These are phyloP conservation scores for Schlechtendalia chinensis DNA, from an alignment of 1,140 invertebrate species.

Conservation along the genomic window DNA sequence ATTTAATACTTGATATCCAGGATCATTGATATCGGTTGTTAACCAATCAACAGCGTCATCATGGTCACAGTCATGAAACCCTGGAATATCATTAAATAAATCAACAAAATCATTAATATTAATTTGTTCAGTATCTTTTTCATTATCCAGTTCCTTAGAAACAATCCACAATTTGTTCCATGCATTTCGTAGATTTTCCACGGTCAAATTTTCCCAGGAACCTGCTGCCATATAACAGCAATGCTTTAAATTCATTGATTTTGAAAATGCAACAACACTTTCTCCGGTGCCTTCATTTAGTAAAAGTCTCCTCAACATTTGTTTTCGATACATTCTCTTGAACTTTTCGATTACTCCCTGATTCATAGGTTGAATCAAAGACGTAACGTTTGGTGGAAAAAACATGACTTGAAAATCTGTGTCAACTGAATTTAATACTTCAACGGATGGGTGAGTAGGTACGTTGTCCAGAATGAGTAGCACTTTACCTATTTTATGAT, in stretches of 20 bases:
- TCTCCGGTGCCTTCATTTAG: neutral
- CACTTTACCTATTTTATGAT: neutral
- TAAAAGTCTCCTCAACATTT: slow-evolving; percentile 3
- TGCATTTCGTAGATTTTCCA: slow-evolving; percentile 32
- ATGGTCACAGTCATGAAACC: slow-evolving; percentile 41
- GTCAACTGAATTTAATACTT: slow-evolving; percentile 13
- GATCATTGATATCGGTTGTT: slow-evolving; percentile 19
- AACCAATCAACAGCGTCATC: slow-evolving; percentile 28
- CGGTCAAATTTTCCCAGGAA: too few species aligned
- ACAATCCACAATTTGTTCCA: slow-evolving; percentile 51
- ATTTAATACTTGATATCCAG: too few species aligned
- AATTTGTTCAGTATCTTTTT: slow-evolving; percentile 24
- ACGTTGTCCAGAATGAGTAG: neutral
- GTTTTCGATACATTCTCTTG: neutral
- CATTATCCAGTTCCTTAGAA: slow-evolving; percentile 21
- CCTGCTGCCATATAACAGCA: slow-evolving; percentile 1
- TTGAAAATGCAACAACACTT: slow-evolving; percentile 10
- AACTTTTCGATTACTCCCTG: too few species aligned
- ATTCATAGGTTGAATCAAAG: slow-evolving; percentile 1
- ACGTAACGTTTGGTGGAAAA: slow-evolving; percentile 7
- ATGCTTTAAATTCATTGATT: neutral
- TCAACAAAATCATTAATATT: slow-evolving; percentile 40
- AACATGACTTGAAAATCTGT: slow-evolving; percentile 8
- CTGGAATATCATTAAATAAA: slow-evolving; percentile 37
- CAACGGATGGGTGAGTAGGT: too few species aligned